Evolutionary conservation across 2,888 invertebrate species (phyloP).

Genomic region (Macrosiphum euphorbiae): DNA sequence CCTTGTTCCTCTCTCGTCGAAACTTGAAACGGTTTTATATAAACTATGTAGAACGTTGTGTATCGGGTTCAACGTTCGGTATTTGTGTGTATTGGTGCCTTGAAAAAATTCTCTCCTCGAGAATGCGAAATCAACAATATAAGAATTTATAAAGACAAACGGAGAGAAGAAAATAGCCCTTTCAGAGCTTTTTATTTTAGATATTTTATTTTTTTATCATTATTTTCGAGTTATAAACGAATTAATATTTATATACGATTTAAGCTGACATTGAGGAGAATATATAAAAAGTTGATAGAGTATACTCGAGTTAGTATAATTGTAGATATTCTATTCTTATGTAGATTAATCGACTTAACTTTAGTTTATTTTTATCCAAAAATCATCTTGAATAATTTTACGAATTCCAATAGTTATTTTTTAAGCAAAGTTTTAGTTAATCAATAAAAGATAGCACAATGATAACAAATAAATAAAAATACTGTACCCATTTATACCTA

Average conservation of each 20-base stretch:
- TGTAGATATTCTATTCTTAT: background rate
- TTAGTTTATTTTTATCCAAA: background rate
- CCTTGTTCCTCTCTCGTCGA: background rate
- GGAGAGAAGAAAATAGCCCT: background rate
- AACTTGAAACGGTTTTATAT: background rate
- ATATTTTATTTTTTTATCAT: background rate
- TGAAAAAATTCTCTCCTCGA: background rate
- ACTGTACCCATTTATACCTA: background rate
- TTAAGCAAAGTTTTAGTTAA: background rate
- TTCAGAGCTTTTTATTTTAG: background rate
- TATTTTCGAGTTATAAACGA: background rate
- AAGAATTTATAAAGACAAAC: background rate
- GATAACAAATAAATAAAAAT: background rate
- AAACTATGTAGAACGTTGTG: background rate
- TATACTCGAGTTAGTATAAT: background rate
- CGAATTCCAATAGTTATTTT: background rate
- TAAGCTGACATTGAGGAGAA: background rate
- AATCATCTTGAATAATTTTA: background rate
- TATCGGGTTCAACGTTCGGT: background rate
- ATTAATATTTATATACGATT: background rate
- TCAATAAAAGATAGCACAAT: background rate
- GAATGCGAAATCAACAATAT: background rate
- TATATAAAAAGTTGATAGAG: background rate
- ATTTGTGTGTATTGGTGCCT: background rate
- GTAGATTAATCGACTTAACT: background rate